Evolutionary conservation across 2,797 vertebrate species (phyloP), one percentile per base, ranked within the genome.

Genomic region (Alca torda): DNA sequence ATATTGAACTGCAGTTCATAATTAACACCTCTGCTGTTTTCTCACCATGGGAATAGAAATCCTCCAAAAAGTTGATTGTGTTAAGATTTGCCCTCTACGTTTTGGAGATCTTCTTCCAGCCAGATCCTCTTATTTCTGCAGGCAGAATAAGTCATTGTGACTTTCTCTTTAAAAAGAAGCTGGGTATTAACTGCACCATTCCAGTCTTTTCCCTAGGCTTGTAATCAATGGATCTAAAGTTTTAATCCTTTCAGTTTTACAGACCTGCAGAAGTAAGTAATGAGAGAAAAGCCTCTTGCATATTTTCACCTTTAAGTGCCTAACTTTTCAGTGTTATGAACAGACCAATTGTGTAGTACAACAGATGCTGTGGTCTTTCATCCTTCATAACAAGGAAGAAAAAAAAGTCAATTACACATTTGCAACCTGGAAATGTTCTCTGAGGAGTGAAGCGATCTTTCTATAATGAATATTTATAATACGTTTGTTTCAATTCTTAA

Each of bases 171-270:
- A 95, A 96, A 97, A 97, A 95, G 76, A 87, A 84, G 81, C 93
- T 82, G 75, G 67, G 95, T 94, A 96, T 97, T 95, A 97, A 92
- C 95, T 89, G 61, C 92, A 78, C 60, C 68, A 77, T 94, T 95
- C 72, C 53, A 92, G 87, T 68, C 69, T 89, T 97, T 98, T 97
- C 94, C 81, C 87, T 92, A 93, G 95, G 67, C 90, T 97, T 96
- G 39, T 84, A 95, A 96, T 97, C 96, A 98, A 97, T 94, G 92
- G 95, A 87, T 61, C 61, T 46, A 35, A 89, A 88, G 75, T 78
- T 94, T 93, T 98, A 98, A 98, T 98, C 97, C 97, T 83, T 87
- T 89, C 57, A 65, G 87, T 97, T 97, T 97, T 96, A 93, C 76
- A 93, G 92, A 93, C 67, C 61, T 78, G 82, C 41, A 82, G 84